These are phyloP conservation scores for Dysmachus trigonus DNA, from an alignment of 2,888 invertebrate genomes.

Conservation along the genomic window DNA sequence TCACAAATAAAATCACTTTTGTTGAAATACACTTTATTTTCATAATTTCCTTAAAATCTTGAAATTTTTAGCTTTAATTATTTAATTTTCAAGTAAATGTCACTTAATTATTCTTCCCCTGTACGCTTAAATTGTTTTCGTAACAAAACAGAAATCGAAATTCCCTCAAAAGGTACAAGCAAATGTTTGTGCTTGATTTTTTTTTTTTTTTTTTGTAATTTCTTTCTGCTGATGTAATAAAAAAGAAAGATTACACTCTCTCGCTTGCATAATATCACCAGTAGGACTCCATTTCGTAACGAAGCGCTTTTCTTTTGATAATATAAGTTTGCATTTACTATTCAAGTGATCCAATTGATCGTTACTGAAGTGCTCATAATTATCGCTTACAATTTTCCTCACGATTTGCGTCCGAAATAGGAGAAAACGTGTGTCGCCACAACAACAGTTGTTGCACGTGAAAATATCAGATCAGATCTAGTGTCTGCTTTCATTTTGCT, in stretches of 20 bases:
- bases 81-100: no score
- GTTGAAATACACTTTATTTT: no score
- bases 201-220: background rate
- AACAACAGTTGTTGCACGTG: background rate
- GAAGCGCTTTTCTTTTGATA: background rate
- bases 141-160: background rate
- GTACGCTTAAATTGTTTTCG: background rate
- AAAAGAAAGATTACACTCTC: background rate
- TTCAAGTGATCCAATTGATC: background rate
- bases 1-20: no score
- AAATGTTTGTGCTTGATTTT: background rate
- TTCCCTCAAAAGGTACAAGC: background rate
- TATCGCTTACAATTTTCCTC: background rate
- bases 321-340: background rate
- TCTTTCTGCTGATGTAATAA: background rate
- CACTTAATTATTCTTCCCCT: no score
- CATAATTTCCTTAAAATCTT: no score
- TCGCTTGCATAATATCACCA: background rate
- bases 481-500: background rate
- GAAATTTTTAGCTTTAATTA: no score
- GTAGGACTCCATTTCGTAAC: background rate
- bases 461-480: background rate
- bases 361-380: background rate
- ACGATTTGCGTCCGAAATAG: background rate
- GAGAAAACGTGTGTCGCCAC: background rate